These are phyloP conservation scores for Delichon dasypus DNA, from an alignment of 2,797 vertebrate genomes.

Conservation along the genomic window DNA sequence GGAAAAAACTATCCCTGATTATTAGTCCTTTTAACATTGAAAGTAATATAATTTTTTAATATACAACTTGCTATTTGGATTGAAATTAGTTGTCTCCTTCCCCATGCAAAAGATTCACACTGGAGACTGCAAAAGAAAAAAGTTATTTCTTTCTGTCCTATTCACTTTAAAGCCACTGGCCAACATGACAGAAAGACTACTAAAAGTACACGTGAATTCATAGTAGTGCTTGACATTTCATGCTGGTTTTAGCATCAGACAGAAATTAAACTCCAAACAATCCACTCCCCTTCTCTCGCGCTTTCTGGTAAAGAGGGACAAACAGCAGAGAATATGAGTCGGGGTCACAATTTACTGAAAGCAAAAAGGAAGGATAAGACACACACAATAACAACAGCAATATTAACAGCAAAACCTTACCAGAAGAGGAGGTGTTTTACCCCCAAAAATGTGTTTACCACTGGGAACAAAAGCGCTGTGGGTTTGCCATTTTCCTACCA, in stretches of 20 bases:
- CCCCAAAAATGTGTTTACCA: not conserved
- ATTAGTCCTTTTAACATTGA: not conserved
- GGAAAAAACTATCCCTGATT: not conserved
- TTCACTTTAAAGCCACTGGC: not conserved
- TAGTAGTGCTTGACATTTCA: not conserved
- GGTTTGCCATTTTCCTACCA: fast-evolving
- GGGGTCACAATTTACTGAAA: not conserved
- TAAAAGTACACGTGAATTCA: not conserved
- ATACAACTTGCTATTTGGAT: not conserved
- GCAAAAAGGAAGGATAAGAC: not conserved
- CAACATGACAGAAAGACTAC: not conserved
- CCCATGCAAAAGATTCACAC: not conserved
- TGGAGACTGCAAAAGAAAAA: not conserved
- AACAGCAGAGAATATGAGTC: not conserved
- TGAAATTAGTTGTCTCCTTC: not conserved
- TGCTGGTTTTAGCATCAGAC: not conserved
- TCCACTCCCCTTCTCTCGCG: not conserved
- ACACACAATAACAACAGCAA: not conserved
- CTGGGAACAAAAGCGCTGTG: fast-evolving
- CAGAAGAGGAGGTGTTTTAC: not conserved
- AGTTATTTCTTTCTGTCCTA: not conserved
- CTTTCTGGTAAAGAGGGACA: not conserved
- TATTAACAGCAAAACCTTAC: not conserved
- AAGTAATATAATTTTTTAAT: not conserved
- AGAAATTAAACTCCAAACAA: not conserved